A percentile compares a stretch with the other conserved stretches of the same genome.
These are phyloP conservation scores for Hylaeus anthracinus DNA, from an alignment of 1,140 invertebrate species.

Conservation along the genomic window DNA sequence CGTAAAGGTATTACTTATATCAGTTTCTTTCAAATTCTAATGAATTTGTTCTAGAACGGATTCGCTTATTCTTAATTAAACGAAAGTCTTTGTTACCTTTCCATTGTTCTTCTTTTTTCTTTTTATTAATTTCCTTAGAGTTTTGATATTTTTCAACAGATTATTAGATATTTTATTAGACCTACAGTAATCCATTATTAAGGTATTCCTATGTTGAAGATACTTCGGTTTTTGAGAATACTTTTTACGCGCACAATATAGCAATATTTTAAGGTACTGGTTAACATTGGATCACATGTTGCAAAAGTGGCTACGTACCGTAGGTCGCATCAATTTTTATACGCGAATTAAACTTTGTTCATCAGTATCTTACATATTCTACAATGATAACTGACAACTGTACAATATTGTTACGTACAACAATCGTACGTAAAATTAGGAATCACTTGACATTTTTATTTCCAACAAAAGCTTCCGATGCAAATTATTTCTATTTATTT, in stretches of 20 bases:
- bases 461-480: not conserved
- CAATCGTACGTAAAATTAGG: not conserved
- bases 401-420: too few relatives aligned
- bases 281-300: not conserved
- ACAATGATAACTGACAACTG: not conserved
- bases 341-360: slow-evolving; percentile 22
- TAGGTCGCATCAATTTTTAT: not conserved
- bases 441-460: not conserved
- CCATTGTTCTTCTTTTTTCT: too few relatives aligned
- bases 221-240: not conserved
- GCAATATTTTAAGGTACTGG: slow-evolving; percentile 14
- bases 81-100: not conserved
- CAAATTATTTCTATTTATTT: not conserved
- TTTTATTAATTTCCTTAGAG: not conserved
- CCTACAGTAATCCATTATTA: not conserved
- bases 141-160: too few relatives aligned
- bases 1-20: not conserved
- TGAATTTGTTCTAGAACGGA: not conserved
- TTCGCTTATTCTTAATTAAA: not conserved
- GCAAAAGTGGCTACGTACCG: too few relatives aligned
- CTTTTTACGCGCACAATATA: not conserved
- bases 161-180: not conserved
- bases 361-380: slow-evolving; percentile 8
- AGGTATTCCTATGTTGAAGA: not conserved
- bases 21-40: not conserved